Base-by-base conservation (phyloP, 2,113 vertebrate genomes). In the Sceloporus tristichus region DNA sequence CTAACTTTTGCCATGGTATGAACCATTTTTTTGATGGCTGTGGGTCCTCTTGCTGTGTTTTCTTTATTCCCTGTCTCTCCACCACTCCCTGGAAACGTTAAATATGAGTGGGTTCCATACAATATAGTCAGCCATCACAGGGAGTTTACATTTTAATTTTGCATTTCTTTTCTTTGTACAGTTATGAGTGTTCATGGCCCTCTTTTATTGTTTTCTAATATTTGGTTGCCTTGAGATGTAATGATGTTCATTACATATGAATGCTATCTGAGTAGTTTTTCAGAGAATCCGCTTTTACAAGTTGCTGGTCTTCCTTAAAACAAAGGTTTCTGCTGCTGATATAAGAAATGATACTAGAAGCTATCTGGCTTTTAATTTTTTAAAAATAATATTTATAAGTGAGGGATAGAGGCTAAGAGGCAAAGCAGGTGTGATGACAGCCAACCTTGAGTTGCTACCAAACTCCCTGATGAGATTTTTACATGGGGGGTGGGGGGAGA, bases 221-320 rank as follows among this genome's bases (percentile, higher is more conserved):
- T 91, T 91, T 94, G 82, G 29, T 78, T 88, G 92, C 94, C 95
- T 95, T 95, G 94, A 89, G 54, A 82, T 70, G 66, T 84, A 87
- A 76, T 29, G 16, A 18, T 48, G 68, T 3, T 0, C 42, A 66
- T 19, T 81, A 18, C 5, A 27, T 85, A 91, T 89, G 87, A 78
- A 92, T 78, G 34, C 62, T 88, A 5, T 66, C 42, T 75, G 91
- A 86, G 82, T 91, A 76, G 5, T 92, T 85, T 59, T 87, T 77
- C 11, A 38, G 25, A 81, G 53, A 74, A 74, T 54, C 27, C 91
- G 79, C 93, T 90, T 84, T 82, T 42, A 8, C 14, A 56, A 68
- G n/a, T 4, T 59, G 29, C 0, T 23, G 38, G 54, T 82, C 73
- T 19, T 34, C 86, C 34, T 88, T 81, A 29, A 77, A 80, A 40